phyloP scores from a whole-genome alignment of 2,888 invertebrate genomes.

The Apamea epomidion region DNA sequence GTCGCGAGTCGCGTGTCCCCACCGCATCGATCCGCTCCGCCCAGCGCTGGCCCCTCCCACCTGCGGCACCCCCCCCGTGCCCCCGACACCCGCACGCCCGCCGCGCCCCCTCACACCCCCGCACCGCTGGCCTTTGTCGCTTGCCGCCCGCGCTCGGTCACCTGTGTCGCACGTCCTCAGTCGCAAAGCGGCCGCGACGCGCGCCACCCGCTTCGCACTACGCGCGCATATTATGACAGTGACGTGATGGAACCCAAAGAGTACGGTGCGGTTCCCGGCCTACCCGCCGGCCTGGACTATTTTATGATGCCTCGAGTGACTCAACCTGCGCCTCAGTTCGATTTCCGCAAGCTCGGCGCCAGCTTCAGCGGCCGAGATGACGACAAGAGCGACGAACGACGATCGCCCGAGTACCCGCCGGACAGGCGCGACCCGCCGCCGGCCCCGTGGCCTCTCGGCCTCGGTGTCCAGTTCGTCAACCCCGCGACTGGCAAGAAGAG shows the following conservation, averaged over 20 bases:
- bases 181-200: slow-evolving; percentile 91
- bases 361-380: slow-evolving; percentile 91
- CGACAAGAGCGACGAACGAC: slow-evolving; percentile 83
- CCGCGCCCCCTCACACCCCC: slow-evolving; percentile 74
- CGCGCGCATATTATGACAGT: slow-evolving; percentile 85
- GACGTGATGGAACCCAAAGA: slow-evolving; percentile 90
- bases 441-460: slow-evolving; percentile 94
- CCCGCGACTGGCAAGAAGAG: slow-evolving; percentile 98
- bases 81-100: slow-evolving; percentile 63
- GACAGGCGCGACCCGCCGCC: slow-evolving; percentile 85
- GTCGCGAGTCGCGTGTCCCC: slow-evolving; percentile 89
- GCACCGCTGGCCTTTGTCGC: slow-evolving; percentile 88
- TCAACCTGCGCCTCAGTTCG: slow-evolving; percentile 96
- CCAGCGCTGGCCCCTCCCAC: slow-evolving; percentile 89
- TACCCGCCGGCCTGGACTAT: slow-evolving; percentile 88
- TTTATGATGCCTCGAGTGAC: slow-evolving; percentile 92
- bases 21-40: slow-evolving; percentile 90
- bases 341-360: slow-evolving; percentile 94
- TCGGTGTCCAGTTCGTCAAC: slow-evolving; percentile 96
- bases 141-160: slow-evolving; percentile 89
- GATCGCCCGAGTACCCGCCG: slow-evolving; percentile 83
- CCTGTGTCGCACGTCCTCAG: slow-evolving; percentile 91
- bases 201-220: slow-evolving; percentile 88
- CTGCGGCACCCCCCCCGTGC: slow-evolving; percentile 74
- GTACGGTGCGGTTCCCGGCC: slow-evolving; percentile 87